Conservation (phyloP, 2,888 invertebrate genomes). For the Polia nebulosa region DNA sequence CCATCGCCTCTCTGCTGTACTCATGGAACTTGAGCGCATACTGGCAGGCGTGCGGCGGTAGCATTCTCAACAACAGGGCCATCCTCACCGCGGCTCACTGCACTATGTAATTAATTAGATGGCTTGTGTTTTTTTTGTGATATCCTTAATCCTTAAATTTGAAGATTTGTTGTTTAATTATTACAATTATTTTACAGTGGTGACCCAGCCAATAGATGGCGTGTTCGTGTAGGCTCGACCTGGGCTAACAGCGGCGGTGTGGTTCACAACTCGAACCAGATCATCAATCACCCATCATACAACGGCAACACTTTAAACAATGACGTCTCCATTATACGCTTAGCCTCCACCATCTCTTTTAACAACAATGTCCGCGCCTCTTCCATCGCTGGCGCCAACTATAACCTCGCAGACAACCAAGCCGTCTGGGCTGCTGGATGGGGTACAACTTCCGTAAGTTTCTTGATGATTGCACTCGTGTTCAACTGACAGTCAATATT, state of each 20-base stretch:
- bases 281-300: too few species aligned
- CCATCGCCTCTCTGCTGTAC: too few species aligned
- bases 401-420: slow-evolving; percentile 69
- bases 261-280: too few species aligned
- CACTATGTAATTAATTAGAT: too few species aligned
- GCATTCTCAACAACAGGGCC: too few species aligned
- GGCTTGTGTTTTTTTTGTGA: too few species aligned
- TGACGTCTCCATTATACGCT: slow-evolving; percentile 22
- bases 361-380: slow-evolving; percentile 46
- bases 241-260: too few species aligned
- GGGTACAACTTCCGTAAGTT: too few species aligned
- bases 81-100: too few species aligned
- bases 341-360: slow-evolving; percentile 27
- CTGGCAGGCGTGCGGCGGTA: not conserved
- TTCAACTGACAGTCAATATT: too few species aligned
- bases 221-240: slow-evolving; percentile 56
- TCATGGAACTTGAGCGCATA: slow-evolving; percentile 11
- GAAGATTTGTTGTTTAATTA: too few species aligned
- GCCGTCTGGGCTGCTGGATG: slow-evolving; percentile 69
- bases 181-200: slow-evolving; percentile 60
- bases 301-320: slow-evolving; percentile 24
- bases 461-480: not conserved
- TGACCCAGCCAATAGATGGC: slow-evolving; percentile 67
- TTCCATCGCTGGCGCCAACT: slow-evolving; percentile 71
- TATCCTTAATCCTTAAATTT: too few species aligned